These are phyloP conservation scores for Diplogasteroides magnus DNA, from an alignment of 1,140 invertebrate species.

Conservation along the genomic window DNA sequence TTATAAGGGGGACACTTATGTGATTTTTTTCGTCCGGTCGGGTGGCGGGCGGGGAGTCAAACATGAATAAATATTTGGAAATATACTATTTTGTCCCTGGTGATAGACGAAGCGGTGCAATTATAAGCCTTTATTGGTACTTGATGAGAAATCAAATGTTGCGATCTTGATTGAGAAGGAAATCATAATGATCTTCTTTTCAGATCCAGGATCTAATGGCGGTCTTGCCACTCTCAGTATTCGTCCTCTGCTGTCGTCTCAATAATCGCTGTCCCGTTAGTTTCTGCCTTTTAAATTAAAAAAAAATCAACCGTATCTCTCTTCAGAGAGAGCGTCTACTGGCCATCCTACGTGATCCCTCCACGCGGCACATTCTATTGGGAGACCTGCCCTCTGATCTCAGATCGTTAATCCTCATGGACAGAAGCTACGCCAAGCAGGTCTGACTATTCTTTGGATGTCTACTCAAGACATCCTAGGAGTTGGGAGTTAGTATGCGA, in stretches of 20 bases:
- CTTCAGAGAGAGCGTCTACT: constrained; percentile 21
- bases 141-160: too few species aligned
- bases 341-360: constrained; percentile 31
- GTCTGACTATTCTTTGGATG: neutral
- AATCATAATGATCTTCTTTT: too few species aligned
- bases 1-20: too few species aligned
- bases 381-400: constrained; percentile 34
- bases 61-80: too few species aligned
- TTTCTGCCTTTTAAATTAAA: neutral
- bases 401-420: neutral
- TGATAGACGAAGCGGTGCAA: too few species aligned
- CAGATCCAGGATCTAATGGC: constrained; percentile 29
- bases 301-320: neutral
- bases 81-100: too few species aligned
- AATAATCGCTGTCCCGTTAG: neutral
- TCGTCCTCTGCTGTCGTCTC: constrained; percentile 26
- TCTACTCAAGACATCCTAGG: neutral
- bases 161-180: too few species aligned
- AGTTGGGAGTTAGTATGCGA: too few species aligned
- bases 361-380: constrained; percentile 31
- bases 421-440: neutral
- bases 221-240: constrained; percentile 36
- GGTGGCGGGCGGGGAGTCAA: too few species aligned
- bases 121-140: too few species aligned
- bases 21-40: too few species aligned